Evolutionary conservation across 2,113 vertebrate genomes (phyloP).

Genomic region (Phyllopteryx taeniolatus): DNA sequence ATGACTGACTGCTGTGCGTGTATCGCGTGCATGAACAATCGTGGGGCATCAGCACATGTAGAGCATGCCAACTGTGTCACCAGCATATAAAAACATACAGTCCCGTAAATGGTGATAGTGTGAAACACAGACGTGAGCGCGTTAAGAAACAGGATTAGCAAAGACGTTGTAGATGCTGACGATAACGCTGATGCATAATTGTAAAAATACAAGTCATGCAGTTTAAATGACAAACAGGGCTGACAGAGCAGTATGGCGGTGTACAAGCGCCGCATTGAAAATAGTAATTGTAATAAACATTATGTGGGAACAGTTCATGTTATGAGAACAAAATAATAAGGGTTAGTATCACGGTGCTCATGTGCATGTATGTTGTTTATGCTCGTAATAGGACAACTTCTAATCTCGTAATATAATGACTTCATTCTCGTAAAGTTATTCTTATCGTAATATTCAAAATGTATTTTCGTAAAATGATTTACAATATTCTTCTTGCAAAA

Average conservation of each 20-base stretch:
- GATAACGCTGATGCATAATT: slow-evolving; percentile 4
- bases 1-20: slow-evolving; percentile 21
- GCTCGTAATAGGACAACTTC: too few relatives aligned
- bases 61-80: slow-evolving; percentile 29
- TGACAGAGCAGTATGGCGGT: too few relatives aligned
- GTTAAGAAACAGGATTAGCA: slow-evolving; percentile 23
- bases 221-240: background rate
- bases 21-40: slow-evolving; percentile 18
- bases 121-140: slow-evolving; percentile 18
- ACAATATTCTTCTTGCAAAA: too few relatives aligned
- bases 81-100: slow-evolving; percentile 19
- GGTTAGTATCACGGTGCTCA: too few relatives aligned
- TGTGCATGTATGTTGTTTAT: too few relatives aligned
- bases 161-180: slow-evolving; percentile 24
- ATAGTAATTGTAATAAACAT: too few relatives aligned
- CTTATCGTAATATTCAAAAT: too few relatives aligned
- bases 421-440: too few relatives aligned
- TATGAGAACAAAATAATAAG: too few relatives aligned
- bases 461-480: too few relatives aligned
- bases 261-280: background rate
- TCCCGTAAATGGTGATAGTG: slow-evolving; percentile 42
- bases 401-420: too few relatives aligned
- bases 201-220: slow-evolving; percentile 16
- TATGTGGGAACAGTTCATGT: too few relatives aligned
- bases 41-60: slow-evolving; percentile 26